These are phyloP conservation scores for Brachyistius frenatus DNA, from an alignment of 2,113 vertebrate genomes.

Conservation along the genomic window DNA sequence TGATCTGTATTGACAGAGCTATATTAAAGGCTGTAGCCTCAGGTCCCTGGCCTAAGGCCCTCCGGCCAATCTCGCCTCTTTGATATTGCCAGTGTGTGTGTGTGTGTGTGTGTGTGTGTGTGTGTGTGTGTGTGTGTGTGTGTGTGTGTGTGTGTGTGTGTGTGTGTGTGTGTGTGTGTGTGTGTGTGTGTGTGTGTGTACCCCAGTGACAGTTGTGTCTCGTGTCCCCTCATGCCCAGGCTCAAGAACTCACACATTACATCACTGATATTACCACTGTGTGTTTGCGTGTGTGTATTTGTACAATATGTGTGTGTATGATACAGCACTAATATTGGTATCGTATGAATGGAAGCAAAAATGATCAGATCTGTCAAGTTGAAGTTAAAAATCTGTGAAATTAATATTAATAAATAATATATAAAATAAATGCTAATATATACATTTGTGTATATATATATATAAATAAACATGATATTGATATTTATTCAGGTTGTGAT, in stretches of 20 bases:
- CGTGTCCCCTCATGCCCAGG: background rate
- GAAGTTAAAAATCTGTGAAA: no score
- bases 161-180: slow-evolving; percentile 10
- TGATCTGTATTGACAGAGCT: slow-evolving; percentile 47
- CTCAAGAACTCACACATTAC: background rate
- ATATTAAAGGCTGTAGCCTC: slow-evolving; percentile 56
- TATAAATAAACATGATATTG: no score
- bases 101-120: slow-evolving; percentile 12
- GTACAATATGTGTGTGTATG: background rate
- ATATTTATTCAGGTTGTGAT: no score
- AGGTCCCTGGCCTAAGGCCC: slow-evolving; percentile 10
- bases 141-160: background rate
- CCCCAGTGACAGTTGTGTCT: background rate
- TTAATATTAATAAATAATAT: no score
- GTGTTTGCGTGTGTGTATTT: background rate
- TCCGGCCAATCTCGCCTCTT: slow-evolving; percentile 18
- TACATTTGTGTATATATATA: no score
- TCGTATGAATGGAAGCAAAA: no score
- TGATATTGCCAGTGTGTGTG: slow-evolving; percentile 31
- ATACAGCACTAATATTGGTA: background rate
- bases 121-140: background rate
- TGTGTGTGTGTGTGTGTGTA: background rate
- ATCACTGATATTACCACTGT: background rate
- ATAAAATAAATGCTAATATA: no score
- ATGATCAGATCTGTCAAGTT: no score